Evolutionary conservation across 2,113 vertebrate genomes (phyloP).

Genomic region (Dicerorhinus sumatrensis): DNA sequence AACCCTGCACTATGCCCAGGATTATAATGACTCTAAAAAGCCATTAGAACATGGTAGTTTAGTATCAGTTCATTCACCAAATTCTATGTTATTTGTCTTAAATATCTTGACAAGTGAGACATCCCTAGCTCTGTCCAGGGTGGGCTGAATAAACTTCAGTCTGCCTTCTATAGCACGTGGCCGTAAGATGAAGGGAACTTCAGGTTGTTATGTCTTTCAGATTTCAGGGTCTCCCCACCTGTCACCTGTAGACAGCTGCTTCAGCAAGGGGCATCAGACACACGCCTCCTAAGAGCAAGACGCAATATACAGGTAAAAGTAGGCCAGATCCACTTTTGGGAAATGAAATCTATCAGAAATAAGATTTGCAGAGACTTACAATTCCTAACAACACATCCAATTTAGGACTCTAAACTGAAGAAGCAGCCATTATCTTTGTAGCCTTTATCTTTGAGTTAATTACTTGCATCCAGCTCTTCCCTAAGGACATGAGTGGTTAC

Average conservation of each 20-base stretch:
- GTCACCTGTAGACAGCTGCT: not conserved
- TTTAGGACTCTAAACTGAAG: not conserved
- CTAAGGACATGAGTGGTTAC: not conserved
- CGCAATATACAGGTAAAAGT: not conserved
- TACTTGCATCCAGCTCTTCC: not conserved
- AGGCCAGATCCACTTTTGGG: not conserved
- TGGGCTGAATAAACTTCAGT: not conserved
- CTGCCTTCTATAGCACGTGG: not conserved
- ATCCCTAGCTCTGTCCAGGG: not conserved
- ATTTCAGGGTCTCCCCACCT: not conserved
- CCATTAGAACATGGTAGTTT: not conserved
- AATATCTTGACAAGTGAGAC: not conserved
- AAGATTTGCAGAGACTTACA: not conserved
- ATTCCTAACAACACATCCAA: not conserved
- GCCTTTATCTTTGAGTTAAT: not conserved
- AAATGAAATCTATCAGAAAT: not conserved
- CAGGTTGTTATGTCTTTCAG: not conserved
- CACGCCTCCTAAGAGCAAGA: not conserved
- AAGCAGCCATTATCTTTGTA: not conserved
- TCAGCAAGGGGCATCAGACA: not conserved
- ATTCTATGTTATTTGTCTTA: not conserved
- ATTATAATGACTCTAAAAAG: not conserved
- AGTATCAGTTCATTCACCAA: not conserved
- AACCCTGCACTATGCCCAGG: not conserved
- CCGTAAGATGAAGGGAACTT: not conserved